Conservation (phyloP, 2,113 vertebrate species). For the Rhabdornis inornatus region DNA sequence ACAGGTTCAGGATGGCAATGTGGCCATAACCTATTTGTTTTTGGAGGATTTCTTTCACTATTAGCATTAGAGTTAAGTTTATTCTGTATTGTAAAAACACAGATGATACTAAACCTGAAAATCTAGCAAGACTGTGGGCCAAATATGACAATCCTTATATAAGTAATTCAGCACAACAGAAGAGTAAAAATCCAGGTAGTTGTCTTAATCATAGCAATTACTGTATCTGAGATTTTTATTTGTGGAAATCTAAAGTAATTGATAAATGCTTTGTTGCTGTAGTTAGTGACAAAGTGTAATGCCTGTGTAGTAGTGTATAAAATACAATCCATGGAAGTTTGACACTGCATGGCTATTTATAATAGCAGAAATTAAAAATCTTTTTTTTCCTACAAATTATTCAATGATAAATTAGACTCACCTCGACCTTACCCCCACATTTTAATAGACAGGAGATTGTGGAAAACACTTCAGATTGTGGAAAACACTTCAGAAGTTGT, state of each 20-base stretch:
- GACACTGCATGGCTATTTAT: neutral
- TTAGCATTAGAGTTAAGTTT: neutral
- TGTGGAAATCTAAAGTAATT: neutral
- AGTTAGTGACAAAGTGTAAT: neutral
- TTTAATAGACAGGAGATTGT: neutral
- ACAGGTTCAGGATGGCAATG: neutral
- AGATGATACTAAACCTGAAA: neutral
- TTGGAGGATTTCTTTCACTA: neutral
- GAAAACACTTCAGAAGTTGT: neutral
- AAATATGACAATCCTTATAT: neutral
- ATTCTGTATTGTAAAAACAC: neutral
- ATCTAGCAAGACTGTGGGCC: neutral
- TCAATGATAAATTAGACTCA: neutral
- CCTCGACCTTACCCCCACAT: neutral
- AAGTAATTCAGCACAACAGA: neutral
- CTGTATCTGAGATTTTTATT: neutral
- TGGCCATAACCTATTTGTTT: neutral
- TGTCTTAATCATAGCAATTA: neutral
- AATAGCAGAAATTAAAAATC: neutral
- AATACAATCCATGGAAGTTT: neutral
- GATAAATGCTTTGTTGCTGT: neutral
- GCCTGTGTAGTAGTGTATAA: neutral
- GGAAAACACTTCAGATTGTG: neutral
- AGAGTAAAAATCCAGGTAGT: neutral
- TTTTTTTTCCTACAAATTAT: neutral